These are phyloP conservation scores for Brachyhypopomus gauderio DNA, from an alignment of 2,113 vertebrate species.

Conservation along the genomic window DNA sequence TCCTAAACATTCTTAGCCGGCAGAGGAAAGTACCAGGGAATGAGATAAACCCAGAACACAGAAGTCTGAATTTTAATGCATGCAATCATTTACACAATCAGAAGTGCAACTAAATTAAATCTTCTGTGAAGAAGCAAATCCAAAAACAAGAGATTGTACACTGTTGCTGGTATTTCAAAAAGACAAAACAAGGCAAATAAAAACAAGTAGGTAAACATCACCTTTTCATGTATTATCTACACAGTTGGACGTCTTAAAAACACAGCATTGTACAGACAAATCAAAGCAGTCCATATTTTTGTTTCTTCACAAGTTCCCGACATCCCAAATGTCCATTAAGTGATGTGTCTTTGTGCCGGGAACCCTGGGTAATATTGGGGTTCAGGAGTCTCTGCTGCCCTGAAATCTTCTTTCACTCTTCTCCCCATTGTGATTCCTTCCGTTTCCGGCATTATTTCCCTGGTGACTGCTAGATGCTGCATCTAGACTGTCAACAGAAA, in stretches of 20 bases:
- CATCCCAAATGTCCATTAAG: neutral
- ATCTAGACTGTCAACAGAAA: conserved; percentile 73
- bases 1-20: conserved; percentile 29
- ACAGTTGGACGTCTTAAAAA: conserved; percentile 15
- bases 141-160: conserved; percentile 27
- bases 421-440: conserved; percentile 62
- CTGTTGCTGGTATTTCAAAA: conserved; percentile 43
- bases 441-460: conserved; percentile 59
- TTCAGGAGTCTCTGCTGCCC: conserved; percentile 48
- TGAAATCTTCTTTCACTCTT: conserved; percentile 72
- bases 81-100: conserved; percentile 34
- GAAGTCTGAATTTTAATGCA: neutral
- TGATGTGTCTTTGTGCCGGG: conserved; percentile 3
- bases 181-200: conserved; percentile 33
- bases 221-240: conserved; percentile 2
- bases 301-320: neutral
- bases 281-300: neutral
- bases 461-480: conserved; percentile 63
- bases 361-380: conserved; percentile 1
- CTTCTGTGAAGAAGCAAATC: conserved; percentile 9
- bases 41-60: conserved; percentile 26
- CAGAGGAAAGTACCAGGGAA: conserved; percentile 13
- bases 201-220: conserved; percentile 17
- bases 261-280: neutral
- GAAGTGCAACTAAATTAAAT: conserved; percentile 25